Conservation (phyloP, 2,888 invertebrate species). For the Isoperla grammatica region DNA sequence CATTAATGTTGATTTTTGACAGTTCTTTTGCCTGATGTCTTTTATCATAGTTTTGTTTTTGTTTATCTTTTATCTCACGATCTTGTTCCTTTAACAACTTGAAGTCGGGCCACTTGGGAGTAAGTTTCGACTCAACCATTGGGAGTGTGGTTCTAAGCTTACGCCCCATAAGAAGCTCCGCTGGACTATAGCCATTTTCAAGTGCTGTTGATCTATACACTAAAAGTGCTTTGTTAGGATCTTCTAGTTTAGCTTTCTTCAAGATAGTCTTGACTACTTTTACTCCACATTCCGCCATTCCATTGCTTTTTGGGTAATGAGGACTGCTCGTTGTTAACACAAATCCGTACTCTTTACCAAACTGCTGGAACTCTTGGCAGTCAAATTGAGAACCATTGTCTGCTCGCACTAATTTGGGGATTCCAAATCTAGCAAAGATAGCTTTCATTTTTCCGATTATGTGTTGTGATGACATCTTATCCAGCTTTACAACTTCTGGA, state of each 20-base stretch:
- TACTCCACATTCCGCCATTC: constrained; percentile 31
- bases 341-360: constrained; percentile 32
- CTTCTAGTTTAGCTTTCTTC: constrained; percentile 33
- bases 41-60: not conserved
- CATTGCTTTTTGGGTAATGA: constrained; percentile 31
- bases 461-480: not conserved
- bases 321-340: constrained; percentile 29
- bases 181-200: constrained; percentile 33
- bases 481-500: constrained; percentile 28
- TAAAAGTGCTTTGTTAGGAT: constrained; percentile 33
- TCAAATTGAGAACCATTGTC: constrained; percentile 33
- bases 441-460: constrained; percentile 26
- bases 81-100: not conserved
- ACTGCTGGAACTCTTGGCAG: constrained; percentile 27
- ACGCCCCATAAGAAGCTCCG: constrained; percentile 35
- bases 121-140: not conserved
- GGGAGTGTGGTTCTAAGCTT: constrained; percentile 21
- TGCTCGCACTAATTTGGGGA: constrained; percentile 30
- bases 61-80: not conserved
- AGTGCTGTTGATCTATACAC: constrained; percentile 32
- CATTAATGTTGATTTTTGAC: not conserved
- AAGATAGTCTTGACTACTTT: constrained; percentile 31
- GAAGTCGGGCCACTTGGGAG: not conserved
- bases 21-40: not conserved
- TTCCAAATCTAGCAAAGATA: constrained; percentile 33